Conservation (phyloP, 2,113 vertebrate species). For the Euleptes europaea region DNA sequence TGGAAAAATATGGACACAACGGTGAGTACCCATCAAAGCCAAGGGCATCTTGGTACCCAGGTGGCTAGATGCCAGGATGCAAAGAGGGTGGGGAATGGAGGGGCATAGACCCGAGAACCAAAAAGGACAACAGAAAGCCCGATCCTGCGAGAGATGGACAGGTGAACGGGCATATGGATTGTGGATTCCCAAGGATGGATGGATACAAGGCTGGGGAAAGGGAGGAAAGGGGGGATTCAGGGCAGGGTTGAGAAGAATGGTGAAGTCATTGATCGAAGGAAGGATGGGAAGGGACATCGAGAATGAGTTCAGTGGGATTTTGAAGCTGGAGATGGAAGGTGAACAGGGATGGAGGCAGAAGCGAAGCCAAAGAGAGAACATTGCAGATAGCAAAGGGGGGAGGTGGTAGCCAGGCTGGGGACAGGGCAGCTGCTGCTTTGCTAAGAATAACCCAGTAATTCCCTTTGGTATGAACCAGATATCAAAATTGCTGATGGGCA, state of each 20-base stretch:
- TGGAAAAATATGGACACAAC: conserved; percentile 87
- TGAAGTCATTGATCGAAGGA: not conserved
- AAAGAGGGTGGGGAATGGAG: not conserved
- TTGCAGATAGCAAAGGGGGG: not conserved
- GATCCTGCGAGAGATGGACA: conserved; percentile 32
- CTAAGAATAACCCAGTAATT: conserved; percentile 45
- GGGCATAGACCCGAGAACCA: not conserved
- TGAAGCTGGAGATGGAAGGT: not conserved
- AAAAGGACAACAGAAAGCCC: not conserved
- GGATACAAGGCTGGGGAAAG: not conserved
- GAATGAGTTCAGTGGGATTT: not conserved
- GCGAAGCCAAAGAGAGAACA: conserved; percentile 1
- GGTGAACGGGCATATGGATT: conserved; percentile 52
- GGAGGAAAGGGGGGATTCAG: too few relatives aligned
- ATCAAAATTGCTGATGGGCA: conserved; percentile 31
- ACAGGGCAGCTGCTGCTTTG: conserved; percentile 37
- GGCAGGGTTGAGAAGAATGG: not conserved
- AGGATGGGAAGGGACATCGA: not conserved
- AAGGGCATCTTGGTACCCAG: not conserved
- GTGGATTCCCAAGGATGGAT: not conserved
- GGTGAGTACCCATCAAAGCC: conserved; percentile 74
- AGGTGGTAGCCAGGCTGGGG: conserved; percentile 8
- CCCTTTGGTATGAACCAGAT: conserved; percentile 35
- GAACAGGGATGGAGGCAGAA: not conserved
- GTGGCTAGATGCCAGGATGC: not conserved